phyloP scores from a whole-genome alignment of 2,113 vertebrate genomes.

The Spilogale gracilis region DNA sequence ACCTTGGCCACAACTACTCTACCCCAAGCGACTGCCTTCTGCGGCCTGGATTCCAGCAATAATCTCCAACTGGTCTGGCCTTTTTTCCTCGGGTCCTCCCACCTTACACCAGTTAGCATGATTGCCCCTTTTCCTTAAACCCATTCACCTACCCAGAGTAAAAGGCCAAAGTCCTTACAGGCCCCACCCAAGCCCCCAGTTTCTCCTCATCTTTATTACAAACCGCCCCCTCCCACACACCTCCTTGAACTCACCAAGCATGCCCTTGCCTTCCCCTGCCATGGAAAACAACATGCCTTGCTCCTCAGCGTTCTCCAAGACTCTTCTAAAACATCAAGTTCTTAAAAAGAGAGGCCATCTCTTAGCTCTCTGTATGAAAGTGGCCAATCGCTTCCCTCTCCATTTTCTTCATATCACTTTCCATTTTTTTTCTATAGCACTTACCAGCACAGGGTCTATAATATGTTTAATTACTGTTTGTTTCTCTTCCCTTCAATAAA shows the following conservation, averaged over 20 bases:
- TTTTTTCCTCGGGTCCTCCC: neutral
- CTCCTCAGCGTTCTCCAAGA: neutral
- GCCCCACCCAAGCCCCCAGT: neutral
- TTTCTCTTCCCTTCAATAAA: neutral
- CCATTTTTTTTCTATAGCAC: neutral
- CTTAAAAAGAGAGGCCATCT: neutral
- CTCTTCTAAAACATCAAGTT: neutral
- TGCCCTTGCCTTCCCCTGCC: neutral
- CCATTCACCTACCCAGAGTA: neutral
- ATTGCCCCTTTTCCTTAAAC: neutral
- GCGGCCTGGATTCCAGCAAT: fast-evolving
- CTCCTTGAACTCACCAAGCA: neutral
- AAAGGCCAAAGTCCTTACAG: neutral
- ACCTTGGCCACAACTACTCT: neutral
- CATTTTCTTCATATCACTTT: neutral
- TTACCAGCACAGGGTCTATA: neutral
- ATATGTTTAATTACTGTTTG: neutral
- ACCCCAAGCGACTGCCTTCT: neutral
- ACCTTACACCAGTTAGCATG: neutral
- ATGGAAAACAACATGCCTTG: neutral
- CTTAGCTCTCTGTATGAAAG: neutral
- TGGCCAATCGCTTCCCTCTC: neutral
- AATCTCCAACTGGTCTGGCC: neutral
- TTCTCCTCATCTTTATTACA: neutral
- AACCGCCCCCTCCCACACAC: no score